A percentile compares a stretch with the other conserved stretches of the same genome.
Conservation (phyloP, 1,140 invertebrate genomes). For the Dinoponera quadriceps region DNA sequence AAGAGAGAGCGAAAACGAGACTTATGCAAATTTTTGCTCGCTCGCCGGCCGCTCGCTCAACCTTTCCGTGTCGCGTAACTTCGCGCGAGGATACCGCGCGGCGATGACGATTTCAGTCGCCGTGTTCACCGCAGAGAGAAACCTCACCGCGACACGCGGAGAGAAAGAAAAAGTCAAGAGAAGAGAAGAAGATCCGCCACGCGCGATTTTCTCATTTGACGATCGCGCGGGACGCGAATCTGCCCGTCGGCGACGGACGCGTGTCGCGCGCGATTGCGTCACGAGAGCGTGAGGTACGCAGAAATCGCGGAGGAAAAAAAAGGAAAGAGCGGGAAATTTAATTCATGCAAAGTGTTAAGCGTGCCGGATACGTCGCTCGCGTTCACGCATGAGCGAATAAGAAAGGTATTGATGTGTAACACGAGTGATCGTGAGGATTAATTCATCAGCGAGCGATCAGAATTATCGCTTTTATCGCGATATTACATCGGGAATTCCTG, state of each 20-base stretch:
- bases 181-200: neutral
- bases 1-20: constrained; percentile 60
- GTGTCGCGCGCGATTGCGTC: constrained; percentile 27
- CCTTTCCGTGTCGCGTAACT: constrained; percentile 58
- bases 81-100: constrained; percentile 43
- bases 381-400: constrained; percentile 46
- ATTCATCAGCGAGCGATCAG: neutral
- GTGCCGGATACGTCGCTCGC: neutral
- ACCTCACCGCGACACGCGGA: neutral
- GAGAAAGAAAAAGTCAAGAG: too few relatives aligned
- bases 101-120: constrained; percentile 1
- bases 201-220: neutral
- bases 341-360: constrained; percentile 18
- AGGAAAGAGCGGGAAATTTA: constrained; percentile 25
- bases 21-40: constrained; percentile 66
- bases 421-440: constrained; percentile 15
- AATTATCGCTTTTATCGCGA: constrained; percentile 3
- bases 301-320: neutral
- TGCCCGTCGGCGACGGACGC: neutral
- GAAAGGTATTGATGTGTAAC: constrained; percentile 28
- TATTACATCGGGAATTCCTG: constrained; percentile 3
- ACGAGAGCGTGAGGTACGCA: constrained; percentile 13
- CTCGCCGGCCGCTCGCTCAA: constrained; percentile 29
- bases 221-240: neutral
- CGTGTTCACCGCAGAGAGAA: neutral